Evolutionary conservation across 2,888 invertebrate genomes (phyloP), one percentile per base, ranked within the genome.

Genomic region (Cordylochernes scorpioides): DNA sequence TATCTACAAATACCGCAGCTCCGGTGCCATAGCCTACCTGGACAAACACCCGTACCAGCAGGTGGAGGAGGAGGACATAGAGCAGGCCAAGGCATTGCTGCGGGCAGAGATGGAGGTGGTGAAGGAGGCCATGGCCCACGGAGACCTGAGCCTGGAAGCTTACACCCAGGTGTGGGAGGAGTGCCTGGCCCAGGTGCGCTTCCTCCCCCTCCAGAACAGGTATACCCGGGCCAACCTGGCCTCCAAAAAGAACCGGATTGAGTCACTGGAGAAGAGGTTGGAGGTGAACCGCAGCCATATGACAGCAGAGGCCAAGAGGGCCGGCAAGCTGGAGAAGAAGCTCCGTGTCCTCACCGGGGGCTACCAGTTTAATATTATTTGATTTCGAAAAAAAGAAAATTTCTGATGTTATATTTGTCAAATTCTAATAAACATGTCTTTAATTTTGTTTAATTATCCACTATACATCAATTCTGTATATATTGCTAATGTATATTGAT

Each of bases 111-210:
- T 86, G 75, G 69, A 70, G 15, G 61, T 70, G 2, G 88, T 94
- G 1, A 74, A 74, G 48, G 65, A 68, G 32, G 86, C 84, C 24
- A 94, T 94, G 91, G 71, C 69, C 0, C 91, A 94, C 49, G 88
- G 88, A 1, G 88, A 91, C 19, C 60, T 94, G 25, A 71, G 82
- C 2, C 55, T 77, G 26, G 88, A 91, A 41, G 72, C 78, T 0
- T 88, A 84, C 50, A 70, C 71, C 7, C 82, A 86, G 57, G 86
- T 88, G 24, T 94, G 91, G 91, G 80, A 86, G 49, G 88, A 94
- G 56, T 91, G 91, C 53, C 61, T 86, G 28, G 68, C 74, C 1
- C 54, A 74, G 64, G 69, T 77, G 5, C 60, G 94, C 15, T 94
- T 75, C 51, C 57, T 94, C 34, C 88, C 91, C 0, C 71, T 73